phyloP scores from a whole-genome alignment of 2,888 invertebrate species.

The Osmoderma eremita region DNA sequence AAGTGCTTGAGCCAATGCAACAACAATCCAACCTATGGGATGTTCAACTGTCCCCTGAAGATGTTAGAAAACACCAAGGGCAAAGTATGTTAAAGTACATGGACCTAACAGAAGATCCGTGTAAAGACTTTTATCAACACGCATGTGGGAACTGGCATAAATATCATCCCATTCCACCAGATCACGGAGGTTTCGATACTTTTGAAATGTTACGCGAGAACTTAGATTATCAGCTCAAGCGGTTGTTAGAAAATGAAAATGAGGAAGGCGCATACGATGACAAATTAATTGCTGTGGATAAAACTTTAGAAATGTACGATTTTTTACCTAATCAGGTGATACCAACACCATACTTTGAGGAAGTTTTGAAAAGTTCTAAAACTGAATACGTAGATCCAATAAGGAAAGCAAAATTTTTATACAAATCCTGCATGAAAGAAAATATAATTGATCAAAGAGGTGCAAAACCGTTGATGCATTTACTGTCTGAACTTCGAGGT shows the following conservation, averaged over 20 bases:
- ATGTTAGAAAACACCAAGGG: constrained; percentile 58
- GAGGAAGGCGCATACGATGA: constrained; percentile 38
- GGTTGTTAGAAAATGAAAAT: constrained; percentile 69
- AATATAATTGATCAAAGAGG: constrained; percentile 76
- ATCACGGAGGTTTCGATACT: constrained; percentile 88
- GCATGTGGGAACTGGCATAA: constrained; percentile 89
- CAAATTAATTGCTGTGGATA: constrained; percentile 7
- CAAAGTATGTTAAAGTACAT: constrained; percentile 81
- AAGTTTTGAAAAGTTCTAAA: constrained; percentile 33
- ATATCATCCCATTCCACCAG: constrained; percentile 86
- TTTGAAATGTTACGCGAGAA: constrained; percentile 90
- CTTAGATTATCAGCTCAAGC: constrained; percentile 74
- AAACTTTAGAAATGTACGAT: constrained; percentile 36
- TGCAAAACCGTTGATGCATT: constrained; percentile 75
- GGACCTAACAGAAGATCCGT: constrained; percentile 78
- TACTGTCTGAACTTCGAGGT: constrained; percentile 80
- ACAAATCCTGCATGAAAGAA: constrained; percentile 88
- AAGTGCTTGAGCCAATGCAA: neutral
- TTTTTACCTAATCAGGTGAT: constrained; percentile 26
- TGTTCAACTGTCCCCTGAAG: constrained; percentile 32
- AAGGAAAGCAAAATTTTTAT: constrained; percentile 83
- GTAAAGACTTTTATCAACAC: constrained; percentile 85
- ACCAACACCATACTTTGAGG: constrained; percentile 40
- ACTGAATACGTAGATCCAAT: constrained; percentile 69
- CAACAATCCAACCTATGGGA: constrained; percentile 39